Evolutionary conservation across 2,797 vertebrate species (phyloP).

Genomic region (Microchirus variegatus): DNA sequence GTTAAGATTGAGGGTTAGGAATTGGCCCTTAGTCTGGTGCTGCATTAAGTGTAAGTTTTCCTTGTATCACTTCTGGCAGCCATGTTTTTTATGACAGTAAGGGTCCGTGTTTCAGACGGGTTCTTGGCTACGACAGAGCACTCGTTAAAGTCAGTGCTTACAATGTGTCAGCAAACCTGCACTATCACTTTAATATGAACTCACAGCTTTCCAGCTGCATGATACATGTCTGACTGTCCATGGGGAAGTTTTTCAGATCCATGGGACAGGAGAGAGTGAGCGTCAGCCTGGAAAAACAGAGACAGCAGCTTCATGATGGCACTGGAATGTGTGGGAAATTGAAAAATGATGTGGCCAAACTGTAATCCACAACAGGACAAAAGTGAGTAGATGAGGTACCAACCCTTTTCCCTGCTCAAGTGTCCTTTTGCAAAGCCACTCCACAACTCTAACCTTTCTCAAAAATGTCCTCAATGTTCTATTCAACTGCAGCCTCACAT

Average conservation of each 20-base stretch:
- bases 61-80: too few relatives aligned
- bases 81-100: too few relatives aligned
- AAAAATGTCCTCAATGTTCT: slow-evolving; percentile 26
- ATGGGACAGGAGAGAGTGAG: slow-evolving; percentile 94
- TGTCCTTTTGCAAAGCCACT: slow-evolving; percentile 26
- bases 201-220: slow-evolving; percentile 98
- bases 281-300: slow-evolving; percentile 83
- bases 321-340: slow-evolving; percentile 10
- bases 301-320: slow-evolving; percentile 2
- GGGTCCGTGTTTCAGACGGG: too few relatives aligned
- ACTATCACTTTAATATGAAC: slow-evolving; percentile 50
- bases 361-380: background rate
- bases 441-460: slow-evolving; percentile 23
- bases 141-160: too few relatives aligned
- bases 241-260: slow-evolving; percentile 97
- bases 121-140: too few relatives aligned
- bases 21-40: too few relatives aligned
- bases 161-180: too few relatives aligned
- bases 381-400: slow-evolving; percentile 1
- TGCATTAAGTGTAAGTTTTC: too few relatives aligned
- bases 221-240: slow-evolving; percentile 94
- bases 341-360: slow-evolving; percentile 15
- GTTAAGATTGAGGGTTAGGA: too few relatives aligned
- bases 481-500: background rate
- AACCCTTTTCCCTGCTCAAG: slow-evolving; percentile 15